Percentiles rank a stretch among this genome's conserved stretches.
phyloP scores from a whole-genome alignment of 2,797 vertebrate species.

The Microctenopoma steveboyesi region DNA sequence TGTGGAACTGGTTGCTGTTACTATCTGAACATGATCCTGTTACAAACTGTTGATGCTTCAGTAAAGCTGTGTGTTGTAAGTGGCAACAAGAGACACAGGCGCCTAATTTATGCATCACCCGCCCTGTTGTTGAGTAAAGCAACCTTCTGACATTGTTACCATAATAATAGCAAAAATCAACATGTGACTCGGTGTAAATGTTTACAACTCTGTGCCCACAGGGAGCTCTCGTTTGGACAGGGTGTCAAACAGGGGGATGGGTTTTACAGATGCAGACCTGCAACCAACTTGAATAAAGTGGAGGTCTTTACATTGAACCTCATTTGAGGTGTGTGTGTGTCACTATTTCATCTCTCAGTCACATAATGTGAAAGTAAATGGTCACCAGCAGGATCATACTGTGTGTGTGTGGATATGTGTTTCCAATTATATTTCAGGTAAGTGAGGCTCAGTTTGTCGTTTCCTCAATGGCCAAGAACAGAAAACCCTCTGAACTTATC shows the following conservation, averaged over 20 bases:
- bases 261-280: conserved; percentile 12
- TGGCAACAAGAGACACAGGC: conserved; percentile 15
- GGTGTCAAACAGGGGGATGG: conserved; percentile 10
- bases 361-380: conserved; percentile 1
- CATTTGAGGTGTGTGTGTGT: not conserved
- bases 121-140: conserved; percentile 3
- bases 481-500: not conserved
- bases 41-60: not conserved
- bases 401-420: not conserved
- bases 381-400: too few species aligned
- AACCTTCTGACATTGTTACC: conserved; percentile 33
- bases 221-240: conserved; percentile 24
- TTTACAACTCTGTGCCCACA: conserved; percentile 33
- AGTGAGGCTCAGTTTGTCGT: not conserved
- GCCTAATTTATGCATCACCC: conserved; percentile 3
- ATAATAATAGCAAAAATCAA: conserved; percentile 34
- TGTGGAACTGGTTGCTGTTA: conserved; percentile 20
- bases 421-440: not conserved
- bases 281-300: not conserved
- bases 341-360: not conserved
- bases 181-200: conserved; percentile 28
- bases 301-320: not conserved
- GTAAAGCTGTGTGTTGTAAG: not conserved
- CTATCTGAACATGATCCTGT: not conserved
- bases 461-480: not conserved